These are phyloP conservation scores for Perccottus glenii DNA, from an alignment of 2,113 vertebrate species.

Conservation along the genomic window DNA sequence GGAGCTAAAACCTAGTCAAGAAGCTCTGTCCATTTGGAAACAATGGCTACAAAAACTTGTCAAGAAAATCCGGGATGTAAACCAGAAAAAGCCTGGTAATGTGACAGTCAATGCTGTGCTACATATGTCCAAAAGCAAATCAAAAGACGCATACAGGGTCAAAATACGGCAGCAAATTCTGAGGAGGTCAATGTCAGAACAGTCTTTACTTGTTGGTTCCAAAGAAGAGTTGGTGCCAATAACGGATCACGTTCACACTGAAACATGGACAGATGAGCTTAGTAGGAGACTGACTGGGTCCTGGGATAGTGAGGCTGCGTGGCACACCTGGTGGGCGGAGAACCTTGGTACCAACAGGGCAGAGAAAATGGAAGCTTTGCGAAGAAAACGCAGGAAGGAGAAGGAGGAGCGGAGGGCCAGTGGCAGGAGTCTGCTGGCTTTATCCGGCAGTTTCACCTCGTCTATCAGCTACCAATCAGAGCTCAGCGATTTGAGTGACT, in stretches of 20 bases:
- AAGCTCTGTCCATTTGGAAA: conserved; percentile 57
- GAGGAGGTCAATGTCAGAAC: conserved; percentile 62
- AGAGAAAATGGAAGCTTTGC: conserved; percentile 53
- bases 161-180: conserved; percentile 45
- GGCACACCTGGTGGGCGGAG: conserved; percentile 82
- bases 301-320: conserved; percentile 79
- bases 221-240: neutral
- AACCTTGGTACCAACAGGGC: conserved; percentile 54
- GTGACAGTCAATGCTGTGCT: neutral
- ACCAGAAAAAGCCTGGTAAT: neutral
- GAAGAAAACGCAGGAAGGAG: conserved; percentile 71
- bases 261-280: conserved; percentile 67
- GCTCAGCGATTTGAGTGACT: conserved; percentile 42
- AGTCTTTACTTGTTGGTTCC: neutral
- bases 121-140: neutral
- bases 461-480: conserved; percentile 75
- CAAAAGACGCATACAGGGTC: neutral
- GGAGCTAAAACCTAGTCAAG: conserved; percentile 20
- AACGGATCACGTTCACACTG: conserved; percentile 32
- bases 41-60: conserved; percentile 70
- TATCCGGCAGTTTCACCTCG: conserved; percentile 83
- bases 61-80: neutral
- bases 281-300: conserved; percentile 78
- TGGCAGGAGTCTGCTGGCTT: conserved; percentile 17
- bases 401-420: conserved; percentile 56